Base-by-base conservation (phyloP, 1,140 invertebrate species). In the Parasteatoda tepidariorum region DNA sequence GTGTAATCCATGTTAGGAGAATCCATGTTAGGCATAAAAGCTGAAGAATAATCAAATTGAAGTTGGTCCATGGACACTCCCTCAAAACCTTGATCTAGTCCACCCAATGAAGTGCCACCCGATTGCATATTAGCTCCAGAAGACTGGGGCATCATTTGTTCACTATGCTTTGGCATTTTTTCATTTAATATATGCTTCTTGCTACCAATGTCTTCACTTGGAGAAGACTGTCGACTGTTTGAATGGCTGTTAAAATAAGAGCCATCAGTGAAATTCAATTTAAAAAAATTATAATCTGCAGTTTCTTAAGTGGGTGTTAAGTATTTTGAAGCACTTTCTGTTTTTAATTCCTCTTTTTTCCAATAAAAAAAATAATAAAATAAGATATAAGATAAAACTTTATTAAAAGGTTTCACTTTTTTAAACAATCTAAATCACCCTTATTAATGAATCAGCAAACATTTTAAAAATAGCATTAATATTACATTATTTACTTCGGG, bases 171-270 rank as follows among this genome's bases (percentile, higher is more conserved):
- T 22, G 74, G 59, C 41, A 84, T 41, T 31, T 84, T 79, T 41
- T 84, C 83, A 66, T 79, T 79, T 57, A 84, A 48, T 7, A 74
- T 81, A 48, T 92, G 93, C 74, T 91, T 92, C 41, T 87, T 87
- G n/a, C 24, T 55, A 57, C 92, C 89, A 84, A 95, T 94, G 86
- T 96, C 95, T 88, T 96, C 95, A 11, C 94, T 94, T 3, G 95
- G 95, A 9, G 95, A 96, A 26, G 95, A 95, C 88, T 97, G 95
- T 86, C 95, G 92, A 86, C 95, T 97, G n/a, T 74, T 74, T 7
- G 66, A 59, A 18, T 83, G 81, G 41, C 81, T 83, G n/a, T n/a
- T 68, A 61, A 28, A 30, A 71, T 13, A n/a, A n/a, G n/a, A n/a
- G n/a, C n/a, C n/a, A n/a, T n/a, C n/a, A n/a, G n/a, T n/a, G n/a